These are phyloP conservation scores for Coranthus polyacanthus DNA, from an alignment of 2,797 vertebrate genomes.

Conservation along the genomic window DNA sequence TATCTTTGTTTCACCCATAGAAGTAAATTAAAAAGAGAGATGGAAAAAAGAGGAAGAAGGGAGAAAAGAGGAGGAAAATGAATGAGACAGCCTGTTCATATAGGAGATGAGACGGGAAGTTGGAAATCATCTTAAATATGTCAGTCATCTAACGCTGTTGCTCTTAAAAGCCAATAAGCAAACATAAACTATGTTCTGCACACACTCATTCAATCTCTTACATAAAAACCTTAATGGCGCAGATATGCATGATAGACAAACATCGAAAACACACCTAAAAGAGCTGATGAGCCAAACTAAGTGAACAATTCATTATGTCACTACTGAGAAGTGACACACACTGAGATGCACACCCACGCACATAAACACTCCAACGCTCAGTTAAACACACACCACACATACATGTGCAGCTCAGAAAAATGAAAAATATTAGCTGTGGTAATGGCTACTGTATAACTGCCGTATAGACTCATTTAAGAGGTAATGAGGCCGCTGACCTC, in stretches of 20 bases:
- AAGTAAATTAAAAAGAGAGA: neutral
- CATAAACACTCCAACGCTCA: conserved; percentile 13
- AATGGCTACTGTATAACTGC: too few relatives aligned
- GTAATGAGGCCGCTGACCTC: too few relatives aligned
- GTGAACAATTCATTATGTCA: conserved; percentile 25
- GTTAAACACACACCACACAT: conserved; percentile 23
- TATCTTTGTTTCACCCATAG: conserved; percentile 5
- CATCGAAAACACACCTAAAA: conserved; percentile 18
- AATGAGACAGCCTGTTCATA: too few relatives aligned
- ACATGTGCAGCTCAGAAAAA: conserved; percentile 5
- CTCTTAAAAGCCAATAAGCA: conserved; percentile 15
- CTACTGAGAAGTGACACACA: conserved; percentile 32
- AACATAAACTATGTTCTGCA: neutral
- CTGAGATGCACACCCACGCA: conserved; percentile 28
- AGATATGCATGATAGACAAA: neutral
- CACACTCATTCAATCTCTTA: neutral
- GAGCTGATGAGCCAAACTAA: conserved; percentile 15
- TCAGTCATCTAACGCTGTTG: neutral
- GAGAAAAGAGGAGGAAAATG: neutral
- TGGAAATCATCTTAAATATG: too few relatives aligned
- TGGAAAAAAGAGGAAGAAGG: neutral
- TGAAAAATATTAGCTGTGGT: too few relatives aligned
- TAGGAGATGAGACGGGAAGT: too few relatives aligned
- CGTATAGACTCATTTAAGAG: too few relatives aligned
- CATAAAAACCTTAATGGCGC: conserved; percentile 4